A percentile compares a stretch with the other conserved stretches of the same genome.
phyloP scores from a whole-genome alignment of 2,113 vertebrate species.

The Toxotes jaculatrix region DNA sequence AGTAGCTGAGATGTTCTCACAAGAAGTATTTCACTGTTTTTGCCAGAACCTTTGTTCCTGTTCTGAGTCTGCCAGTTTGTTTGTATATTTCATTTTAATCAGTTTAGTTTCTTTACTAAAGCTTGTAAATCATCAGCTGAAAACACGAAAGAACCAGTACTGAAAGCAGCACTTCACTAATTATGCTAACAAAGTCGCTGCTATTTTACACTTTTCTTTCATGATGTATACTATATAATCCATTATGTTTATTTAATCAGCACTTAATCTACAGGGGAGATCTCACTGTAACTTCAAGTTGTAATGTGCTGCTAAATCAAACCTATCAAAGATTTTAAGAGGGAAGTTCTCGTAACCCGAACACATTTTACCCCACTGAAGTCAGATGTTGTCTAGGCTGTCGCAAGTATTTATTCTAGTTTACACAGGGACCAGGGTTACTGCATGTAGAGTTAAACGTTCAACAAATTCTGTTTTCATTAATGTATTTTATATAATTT shows the following conservation, averaged over 20 bases:
- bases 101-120: not conserved
- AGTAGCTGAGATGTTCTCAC: not conserved
- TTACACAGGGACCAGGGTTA: constrained; percentile 44
- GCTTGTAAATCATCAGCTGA: not conserved
- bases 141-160: not conserved
- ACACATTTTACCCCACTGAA: not conserved
- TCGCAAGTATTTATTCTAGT: constrained; percentile 13
- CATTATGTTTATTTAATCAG: constrained; percentile 1
- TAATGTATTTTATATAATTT: not conserved
- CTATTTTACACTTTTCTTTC: not conserved
- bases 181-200: not conserved
- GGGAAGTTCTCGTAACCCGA: not conserved
- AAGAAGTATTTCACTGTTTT: not conserved
- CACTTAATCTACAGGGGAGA: constrained; percentile 3
- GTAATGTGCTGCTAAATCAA: constrained; percentile 10
- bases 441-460: constrained; percentile 2
- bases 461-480: not conserved
- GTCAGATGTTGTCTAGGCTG: constrained; percentile 16
- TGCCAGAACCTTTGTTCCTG: too few species aligned
- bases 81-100: not conserved
- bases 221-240: not conserved
- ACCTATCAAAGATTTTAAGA: not conserved
- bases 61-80: not conserved
- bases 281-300: not conserved
- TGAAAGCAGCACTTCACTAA: not conserved